phyloP scores from a whole-genome alignment of 2,113 vertebrate genomes.

The Phoxinus phoxinus region DNA sequence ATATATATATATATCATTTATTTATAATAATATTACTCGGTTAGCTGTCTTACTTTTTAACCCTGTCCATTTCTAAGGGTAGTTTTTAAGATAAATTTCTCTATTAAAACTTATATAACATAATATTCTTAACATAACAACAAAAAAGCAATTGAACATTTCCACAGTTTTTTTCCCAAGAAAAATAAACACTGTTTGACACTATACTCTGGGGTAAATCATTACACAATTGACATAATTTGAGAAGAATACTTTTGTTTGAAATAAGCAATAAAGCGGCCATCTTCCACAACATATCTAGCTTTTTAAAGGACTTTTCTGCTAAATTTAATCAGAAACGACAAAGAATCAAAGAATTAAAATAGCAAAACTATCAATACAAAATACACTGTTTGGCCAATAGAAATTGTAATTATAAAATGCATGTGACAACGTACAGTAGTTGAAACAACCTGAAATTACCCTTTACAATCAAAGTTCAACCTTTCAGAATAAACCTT shows the following conservation, averaged over 20 bases:
- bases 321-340: not conserved
- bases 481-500: conserved; percentile 1
- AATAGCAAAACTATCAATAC: not conserved
- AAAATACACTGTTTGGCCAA: not conserved
- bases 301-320: not conserved
- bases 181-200: no score
- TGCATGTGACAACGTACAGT: not conserved
- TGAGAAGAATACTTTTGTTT: not conserved
- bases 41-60: not conserved
- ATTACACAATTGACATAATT: not conserved
- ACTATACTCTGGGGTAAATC: no score
- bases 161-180: no score
- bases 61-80: not conserved
- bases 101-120: no score
- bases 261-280: not conserved
- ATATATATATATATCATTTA: not conserved
- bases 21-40: not conserved
- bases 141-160: no score
- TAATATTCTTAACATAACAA: no score
- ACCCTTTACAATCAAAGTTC: not conserved
- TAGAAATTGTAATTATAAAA: not conserved
- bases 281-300: not conserved
- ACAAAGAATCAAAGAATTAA: not conserved
- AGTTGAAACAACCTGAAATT: not conserved
- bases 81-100: not conserved